phyloP scores from a whole-genome alignment of 2,113 vertebrate genomes.

The Coptodon rendalli region DNA sequence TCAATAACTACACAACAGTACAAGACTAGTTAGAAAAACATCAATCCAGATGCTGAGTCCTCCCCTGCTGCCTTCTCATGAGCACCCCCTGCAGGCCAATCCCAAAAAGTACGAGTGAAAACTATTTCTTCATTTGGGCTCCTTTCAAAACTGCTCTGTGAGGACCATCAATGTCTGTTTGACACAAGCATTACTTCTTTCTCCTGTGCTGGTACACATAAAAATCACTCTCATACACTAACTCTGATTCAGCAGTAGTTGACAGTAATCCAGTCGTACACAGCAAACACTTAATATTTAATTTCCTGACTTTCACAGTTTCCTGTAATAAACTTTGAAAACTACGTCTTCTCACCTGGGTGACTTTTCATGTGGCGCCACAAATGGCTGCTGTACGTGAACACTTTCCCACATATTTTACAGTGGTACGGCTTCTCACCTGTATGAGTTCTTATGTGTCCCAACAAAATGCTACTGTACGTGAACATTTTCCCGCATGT shows the following conservation, averaged over 20 bases:
- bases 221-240: fast-evolving
- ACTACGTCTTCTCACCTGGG: background rate
- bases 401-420: background rate
- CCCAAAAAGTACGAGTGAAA: fast-evolving
- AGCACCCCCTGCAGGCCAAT: background rate
- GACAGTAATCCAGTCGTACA: background rate
- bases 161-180: background rate
- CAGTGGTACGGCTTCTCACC: background rate
- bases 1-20: background rate
- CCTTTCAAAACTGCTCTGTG: background rate
- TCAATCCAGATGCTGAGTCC: background rate
- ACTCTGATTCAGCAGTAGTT: background rate
- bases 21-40: background rate
- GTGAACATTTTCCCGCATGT: background rate
- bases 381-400: background rate
- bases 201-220: background rate
- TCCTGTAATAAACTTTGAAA: background rate
- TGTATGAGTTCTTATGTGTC: background rate
- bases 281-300: background rate
- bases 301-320: background rate
- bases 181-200: background rate
- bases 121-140: background rate
- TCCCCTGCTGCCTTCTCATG: background rate
- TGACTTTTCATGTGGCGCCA: background rate
- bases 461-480: background rate